Base-by-base conservation (phyloP, 1,140 invertebrate species). In the Dendrolimus kikuchii region DNA sequence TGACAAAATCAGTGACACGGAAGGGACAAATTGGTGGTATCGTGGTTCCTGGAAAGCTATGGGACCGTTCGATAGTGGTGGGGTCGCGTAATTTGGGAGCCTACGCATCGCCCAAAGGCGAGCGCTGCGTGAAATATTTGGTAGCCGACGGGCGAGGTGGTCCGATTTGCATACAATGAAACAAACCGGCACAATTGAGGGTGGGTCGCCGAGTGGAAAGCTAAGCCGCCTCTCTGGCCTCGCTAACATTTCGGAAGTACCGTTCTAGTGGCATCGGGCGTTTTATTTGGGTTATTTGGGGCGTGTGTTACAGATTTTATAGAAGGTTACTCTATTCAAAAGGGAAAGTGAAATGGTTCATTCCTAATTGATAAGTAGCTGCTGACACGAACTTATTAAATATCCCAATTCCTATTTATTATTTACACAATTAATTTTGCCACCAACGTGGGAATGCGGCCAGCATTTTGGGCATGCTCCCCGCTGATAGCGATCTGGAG, bases 201-300 rank as follows among this genome's bases (percentile, higher is more conserved):
- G 76, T 69, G 68, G 66, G 68, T 64, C 61, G 38, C 40, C 60
- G 61, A 60, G 57, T 68, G 57, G 66, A 70, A 70, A 72, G 59
- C 47, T 60, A 45, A 51, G 55, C 64, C 62, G 60, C 66, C 67
- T 71, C 58, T 57, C 59, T 71, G 74, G 60, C 66, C 67, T 71
- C 58, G 57, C 59, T 71, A 77, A 76, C 76, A 73, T 73, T 78
- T 79, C 70, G 71, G 75, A 76, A 76, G 73, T 79, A 71, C 74
- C 74, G 71, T 77, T 77, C 60, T 66, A 55, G 60, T 68, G 66
- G 54, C 63, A 66, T 73, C 69, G 61, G 59, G 65, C 68, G 64
- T 71, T 74, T 74, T 66, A 68, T 62, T 60, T 50, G 52, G 52
- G 53, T 53, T 62, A 65, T 60, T 53, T 61, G 53, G 55, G 61